These are phyloP conservation scores for Lymantria monacha DNA, from an alignment of 2,888 invertebrate genomes.

Conservation along the genomic window DNA sequence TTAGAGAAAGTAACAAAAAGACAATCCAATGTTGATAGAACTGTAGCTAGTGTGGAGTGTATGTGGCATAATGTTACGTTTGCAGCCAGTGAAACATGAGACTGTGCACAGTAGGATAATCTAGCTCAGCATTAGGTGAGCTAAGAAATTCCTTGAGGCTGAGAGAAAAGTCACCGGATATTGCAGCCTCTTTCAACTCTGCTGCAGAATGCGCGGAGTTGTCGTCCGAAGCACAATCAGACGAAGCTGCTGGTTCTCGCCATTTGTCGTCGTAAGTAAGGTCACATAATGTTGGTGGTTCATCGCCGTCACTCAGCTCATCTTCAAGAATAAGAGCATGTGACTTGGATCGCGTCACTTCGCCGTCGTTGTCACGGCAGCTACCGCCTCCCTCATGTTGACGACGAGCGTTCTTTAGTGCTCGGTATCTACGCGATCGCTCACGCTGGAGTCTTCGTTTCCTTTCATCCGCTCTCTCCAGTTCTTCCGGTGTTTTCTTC, in stretches of 20 bases:
- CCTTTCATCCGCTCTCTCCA: slow-evolving; percentile 73
- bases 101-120: slow-evolving; percentile 76
- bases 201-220: slow-evolving; percentile 68
- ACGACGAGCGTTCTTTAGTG: slow-evolving; percentile 70
- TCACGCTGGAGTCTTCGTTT: slow-evolving; percentile 72
- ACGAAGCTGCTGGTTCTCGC: slow-evolving; percentile 55
- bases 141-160: slow-evolving; percentile 67
- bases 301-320: slow-evolving; percentile 68
- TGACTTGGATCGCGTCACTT: slow-evolving; percentile 50
- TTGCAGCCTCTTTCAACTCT: slow-evolving; percentile 48
- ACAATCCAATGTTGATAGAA: slow-evolving; percentile 34
- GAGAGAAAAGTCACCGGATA: slow-evolving; percentile 47
- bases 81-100: slow-evolving; percentile 80
- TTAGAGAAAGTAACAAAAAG: slow-evolving; percentile 27
- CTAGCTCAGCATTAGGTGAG: slow-evolving; percentile 71
- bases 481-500: slow-evolving; percentile 72
- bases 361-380: slow-evolving; percentile 48
- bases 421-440: slow-evolving; percentile 70
- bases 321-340: slow-evolving; percentile 55
- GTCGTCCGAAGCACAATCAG: slow-evolving; percentile 72
- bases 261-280: slow-evolving; percentile 66
- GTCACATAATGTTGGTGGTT: slow-evolving; percentile 73
- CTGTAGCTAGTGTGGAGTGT: slow-evolving; percentile 25
- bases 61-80: slow-evolving; percentile 58
- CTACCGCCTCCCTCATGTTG: slow-evolving; percentile 63